These are phyloP conservation scores for Electrona antarctica DNA, from an alignment of 2,113 vertebrate species.

Conservation along the genomic window DNA sequence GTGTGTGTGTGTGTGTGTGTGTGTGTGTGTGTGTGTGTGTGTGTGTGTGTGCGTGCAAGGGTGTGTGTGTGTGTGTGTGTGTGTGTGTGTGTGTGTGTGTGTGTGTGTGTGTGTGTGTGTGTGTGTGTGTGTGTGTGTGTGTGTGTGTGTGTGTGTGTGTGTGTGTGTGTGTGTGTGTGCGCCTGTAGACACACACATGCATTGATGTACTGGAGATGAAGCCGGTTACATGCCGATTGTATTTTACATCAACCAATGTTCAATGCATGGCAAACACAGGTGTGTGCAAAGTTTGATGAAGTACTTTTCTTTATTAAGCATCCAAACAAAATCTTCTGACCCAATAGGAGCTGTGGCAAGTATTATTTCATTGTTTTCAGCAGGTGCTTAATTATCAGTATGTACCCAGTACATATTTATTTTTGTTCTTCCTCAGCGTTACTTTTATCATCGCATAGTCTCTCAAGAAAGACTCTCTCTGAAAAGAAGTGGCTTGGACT, in stretches of 20 bases:
- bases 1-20: conserved; percentile 1
- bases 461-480: too few relatives aligned
- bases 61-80: neutral
- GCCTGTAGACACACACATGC: neutral
- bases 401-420: too few relatives aligned
- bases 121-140: conserved; percentile 17
- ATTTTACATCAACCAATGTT: conserved; percentile 34
- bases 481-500: too few relatives aligned
- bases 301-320: conserved; percentile 39
- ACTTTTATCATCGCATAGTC: too few relatives aligned
- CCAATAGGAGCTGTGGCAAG: conserved; percentile 37
- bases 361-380: conserved; percentile 19
- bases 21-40: too few relatives aligned
- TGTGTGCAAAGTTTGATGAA: conserved; percentile 33
- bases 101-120: conserved; percentile 14
- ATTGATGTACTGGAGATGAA: conserved; percentile 18
- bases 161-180: too few relatives aligned
- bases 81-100: neutral
- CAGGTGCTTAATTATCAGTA: neutral
- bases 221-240: conserved; percentile 19
- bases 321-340: conserved; percentile 33
- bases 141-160: conserved; percentile 6
- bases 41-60: too few relatives aligned
- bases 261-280: conserved; percentile 39
- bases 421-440: too few relatives aligned